Evolutionary conservation across 2,113 vertebrate genomes (phyloP), one percentile per base, ranked within the genome.

Genomic region (Amphiprion percula): DNA sequence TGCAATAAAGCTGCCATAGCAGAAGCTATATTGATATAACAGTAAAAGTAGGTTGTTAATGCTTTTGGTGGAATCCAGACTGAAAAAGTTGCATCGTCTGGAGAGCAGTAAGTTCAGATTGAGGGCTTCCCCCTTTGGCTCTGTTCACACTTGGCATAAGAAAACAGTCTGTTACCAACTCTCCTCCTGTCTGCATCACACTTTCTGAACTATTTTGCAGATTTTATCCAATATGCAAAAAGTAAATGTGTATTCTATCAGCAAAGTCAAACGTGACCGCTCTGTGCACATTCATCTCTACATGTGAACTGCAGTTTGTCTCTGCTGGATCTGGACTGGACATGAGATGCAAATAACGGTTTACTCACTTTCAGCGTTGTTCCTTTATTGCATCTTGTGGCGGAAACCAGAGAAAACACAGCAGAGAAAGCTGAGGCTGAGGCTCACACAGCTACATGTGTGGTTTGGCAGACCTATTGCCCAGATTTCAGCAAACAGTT

Each of bases 381-480:
- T 77, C 12, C 19, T 56, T 68, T 23, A 41, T 63, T 56, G 41
- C 59, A 77, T 59, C 2, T 54, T 60, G 47, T 37, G 33, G 65
- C 1, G 63, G 24, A 56, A 39, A 52, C 41, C 68, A 58, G 69
- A 74, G 21, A 52, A 67, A 66, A 68, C 46, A 54, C 21, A 46
- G 65, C 49, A 68, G 49, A 52, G 37, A 66, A 52, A 68, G 52
- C 62, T 47, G 52, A 30, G 60, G 55, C n/a, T 21, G 59, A 62
- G 55, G 50, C 73, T 71, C 49, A 26, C 26, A 1, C 19, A 2
- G 21, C 58, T 44, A 39, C 71, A 63, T 64, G 68, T 80, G 87
- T 66, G 74, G 68, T 66, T 80, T 78, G 62, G 80, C 72, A 82
- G 71, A 55, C 23, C 30, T 39, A n/a, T 56, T 65, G 63, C n/a